Evolutionary conservation across 2,888 invertebrate species (phyloP).

Genomic region (Athetis lepigone): DNA sequence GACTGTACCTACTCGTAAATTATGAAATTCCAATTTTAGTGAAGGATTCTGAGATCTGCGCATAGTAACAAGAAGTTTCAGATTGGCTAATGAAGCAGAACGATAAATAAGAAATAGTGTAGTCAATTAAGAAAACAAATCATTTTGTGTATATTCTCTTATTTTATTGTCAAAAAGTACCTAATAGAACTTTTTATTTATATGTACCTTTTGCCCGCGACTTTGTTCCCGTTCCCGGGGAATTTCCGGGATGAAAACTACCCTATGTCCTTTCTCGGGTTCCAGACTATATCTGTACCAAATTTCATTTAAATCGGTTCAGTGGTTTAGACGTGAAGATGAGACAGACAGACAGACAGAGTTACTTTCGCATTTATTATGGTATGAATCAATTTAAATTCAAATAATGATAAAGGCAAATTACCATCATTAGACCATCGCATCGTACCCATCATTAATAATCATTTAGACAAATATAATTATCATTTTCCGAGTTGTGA

Average conservation of each 20-base stretch:
- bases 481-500: neutral
- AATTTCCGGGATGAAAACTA: no score
- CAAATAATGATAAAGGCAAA: neutral
- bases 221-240: no score
- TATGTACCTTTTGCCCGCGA: no score
- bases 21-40: slow-evolving; percentile 9
- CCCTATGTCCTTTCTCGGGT: no score
- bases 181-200: no score
- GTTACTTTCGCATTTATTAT: no score
- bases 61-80: neutral
- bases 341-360: no score
- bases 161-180: neutral
- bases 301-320: no score
- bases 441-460: neutral
- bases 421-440: neutral
- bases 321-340: no score
- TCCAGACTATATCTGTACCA: no score
- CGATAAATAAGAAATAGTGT: neutral
- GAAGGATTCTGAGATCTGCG: neutral
- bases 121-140: neutral
- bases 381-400: neutral
- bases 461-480: neutral
- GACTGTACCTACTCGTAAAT: neutral
- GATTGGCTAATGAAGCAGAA: neutral
- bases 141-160: neutral